Evolutionary conservation across 2,797 vertebrate species (phyloP).

Genomic region (Prionace glauca): DNA sequence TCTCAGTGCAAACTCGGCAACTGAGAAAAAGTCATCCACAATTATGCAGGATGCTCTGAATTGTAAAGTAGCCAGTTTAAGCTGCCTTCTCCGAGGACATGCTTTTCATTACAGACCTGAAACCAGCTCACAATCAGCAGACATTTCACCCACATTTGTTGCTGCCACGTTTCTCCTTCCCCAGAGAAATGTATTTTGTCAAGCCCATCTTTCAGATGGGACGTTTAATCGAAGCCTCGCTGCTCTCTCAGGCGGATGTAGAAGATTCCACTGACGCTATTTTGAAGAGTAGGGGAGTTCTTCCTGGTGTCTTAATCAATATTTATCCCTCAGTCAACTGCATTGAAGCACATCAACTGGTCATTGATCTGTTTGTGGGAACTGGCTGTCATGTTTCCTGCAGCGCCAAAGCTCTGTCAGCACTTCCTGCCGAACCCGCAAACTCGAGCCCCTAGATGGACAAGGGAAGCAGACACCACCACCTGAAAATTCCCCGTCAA

Average conservation of each 20-base stretch:
- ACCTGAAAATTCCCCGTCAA: neutral
- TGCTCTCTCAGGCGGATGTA: neutral
- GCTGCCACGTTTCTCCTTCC: neutral
- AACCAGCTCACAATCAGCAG: neutral
- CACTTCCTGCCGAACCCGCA: neutral
- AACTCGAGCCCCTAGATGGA: neutral
- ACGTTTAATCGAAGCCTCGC: neutral
- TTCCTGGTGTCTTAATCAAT: neutral
- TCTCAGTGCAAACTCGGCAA: neutral
- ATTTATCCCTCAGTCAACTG: neutral
- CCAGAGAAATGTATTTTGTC: neutral
- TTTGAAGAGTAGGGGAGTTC: neutral
- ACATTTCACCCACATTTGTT: neutral
- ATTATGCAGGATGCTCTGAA: neutral
- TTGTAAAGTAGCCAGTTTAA: neutral
- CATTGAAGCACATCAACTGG: neutral
- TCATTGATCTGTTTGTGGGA: neutral
- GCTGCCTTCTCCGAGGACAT: neutral
- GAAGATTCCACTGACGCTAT: neutral
- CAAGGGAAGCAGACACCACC: neutral
- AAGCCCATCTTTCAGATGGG: neutral
- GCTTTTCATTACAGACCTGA: neutral
- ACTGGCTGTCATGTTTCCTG: neutral
- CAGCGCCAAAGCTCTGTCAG: neutral
- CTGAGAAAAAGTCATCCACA: neutral